phyloP scores from a whole-genome alignment of 2,888 invertebrate species.

The Beris morrisii region DNA sequence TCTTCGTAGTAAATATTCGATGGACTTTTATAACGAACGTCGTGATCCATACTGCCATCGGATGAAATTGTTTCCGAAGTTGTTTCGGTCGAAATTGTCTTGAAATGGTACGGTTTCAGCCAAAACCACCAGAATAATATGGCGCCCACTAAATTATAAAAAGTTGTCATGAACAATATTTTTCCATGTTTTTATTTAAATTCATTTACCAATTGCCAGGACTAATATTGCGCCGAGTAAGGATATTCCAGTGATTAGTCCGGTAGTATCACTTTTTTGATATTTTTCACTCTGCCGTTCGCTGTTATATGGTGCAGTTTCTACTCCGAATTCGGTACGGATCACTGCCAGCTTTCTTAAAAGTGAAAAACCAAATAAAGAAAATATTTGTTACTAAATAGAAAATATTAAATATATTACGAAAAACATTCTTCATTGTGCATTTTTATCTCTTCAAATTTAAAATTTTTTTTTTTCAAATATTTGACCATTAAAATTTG shows the following conservation, averaged over 20 bases:
- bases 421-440: too few species aligned
- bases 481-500: too few species aligned
- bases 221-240: constrained; percentile 4
- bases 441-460: too few species aligned
- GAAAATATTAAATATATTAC: too few species aligned
- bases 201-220: neutral
- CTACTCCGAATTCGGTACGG: neutral
- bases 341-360: constrained; percentile 15
- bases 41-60: constrained; percentile 20
- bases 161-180: neutral
- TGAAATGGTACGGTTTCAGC: constrained; percentile 17
- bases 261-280: constrained; percentile 6
- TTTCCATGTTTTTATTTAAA: too few species aligned
- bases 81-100: constrained; percentile 10
- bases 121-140: constrained; percentile 30
- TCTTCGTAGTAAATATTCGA: constrained; percentile 28
- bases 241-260: constrained; percentile 22
- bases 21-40: constrained; percentile 13
- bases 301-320: constrained; percentile 1
- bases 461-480: too few species aligned
- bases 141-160: neutral
- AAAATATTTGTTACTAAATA: too few species aligned
- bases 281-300: constrained; percentile 5
- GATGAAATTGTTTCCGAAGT: constrained; percentile 15
- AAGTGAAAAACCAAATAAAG: constrained; percentile 5